phyloP scores from a whole-genome alignment of 92 coral and sea anemone species.

The Palythoa grandiflora region DNA sequence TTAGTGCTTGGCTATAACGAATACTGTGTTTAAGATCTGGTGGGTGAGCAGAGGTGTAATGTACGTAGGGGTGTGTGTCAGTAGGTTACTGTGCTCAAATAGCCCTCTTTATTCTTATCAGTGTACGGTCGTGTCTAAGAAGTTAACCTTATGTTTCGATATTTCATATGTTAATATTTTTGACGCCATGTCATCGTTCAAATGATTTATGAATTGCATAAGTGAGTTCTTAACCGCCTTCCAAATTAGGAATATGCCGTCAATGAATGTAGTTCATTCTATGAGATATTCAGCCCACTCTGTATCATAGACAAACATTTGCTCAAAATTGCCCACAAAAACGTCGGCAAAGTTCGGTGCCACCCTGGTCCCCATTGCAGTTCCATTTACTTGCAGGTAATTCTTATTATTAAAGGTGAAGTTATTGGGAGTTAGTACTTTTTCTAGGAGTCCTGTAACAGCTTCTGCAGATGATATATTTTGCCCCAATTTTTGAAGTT shows the following conservation, averaged over 20 bases:
- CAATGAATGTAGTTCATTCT: no score
- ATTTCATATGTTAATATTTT: no score
- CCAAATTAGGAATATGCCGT: no score
- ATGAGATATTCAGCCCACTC: background rate
- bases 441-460: constrained; percentile 9
- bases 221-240: background rate
- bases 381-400: no score
- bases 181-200: background rate
- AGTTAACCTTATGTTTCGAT: background rate
- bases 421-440: no score
- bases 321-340: background rate
- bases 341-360: background rate
- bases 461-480: background rate
- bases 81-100: background rate
- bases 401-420: constrained; percentile 4
- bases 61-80: constrained; percentile 38
- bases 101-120: no score
- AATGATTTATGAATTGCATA: no score
- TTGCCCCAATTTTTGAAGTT: constrained; percentile 6
- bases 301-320: no score
- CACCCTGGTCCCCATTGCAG: no score
- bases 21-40: constrained; percentile 55
- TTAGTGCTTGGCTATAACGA: constrained; percentile 57
- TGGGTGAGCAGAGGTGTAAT: constrained; percentile 52
- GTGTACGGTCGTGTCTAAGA: no score